Conservation (phyloP, 2,797 vertebrate genomes). For the Coluber constrictor region DNA sequence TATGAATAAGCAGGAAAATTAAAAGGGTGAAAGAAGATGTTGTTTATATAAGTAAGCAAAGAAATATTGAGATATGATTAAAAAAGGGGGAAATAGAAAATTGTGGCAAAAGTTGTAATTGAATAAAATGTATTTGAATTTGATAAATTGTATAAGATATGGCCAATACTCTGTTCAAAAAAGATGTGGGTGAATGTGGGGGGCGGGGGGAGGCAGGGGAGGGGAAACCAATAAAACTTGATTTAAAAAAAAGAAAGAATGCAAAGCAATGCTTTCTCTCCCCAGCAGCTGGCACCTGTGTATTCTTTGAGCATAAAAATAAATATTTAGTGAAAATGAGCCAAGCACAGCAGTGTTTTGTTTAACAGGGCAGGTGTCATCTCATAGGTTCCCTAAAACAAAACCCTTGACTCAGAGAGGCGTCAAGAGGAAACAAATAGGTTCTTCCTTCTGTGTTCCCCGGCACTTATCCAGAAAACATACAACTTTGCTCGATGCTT, state of each 20-base stretch:
- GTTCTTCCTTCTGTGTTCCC: neutral
- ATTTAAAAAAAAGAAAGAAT: neutral
- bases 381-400: neutral
- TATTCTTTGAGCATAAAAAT: neutral
- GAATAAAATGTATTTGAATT: no score
- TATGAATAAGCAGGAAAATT: no score
- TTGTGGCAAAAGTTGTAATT: no score
- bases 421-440: neutral
- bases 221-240: no score
- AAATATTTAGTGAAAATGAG: neutral
- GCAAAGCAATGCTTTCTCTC: constrained; percentile 12
- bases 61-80: no score
- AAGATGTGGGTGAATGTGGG: no score
- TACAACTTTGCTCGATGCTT: neutral
- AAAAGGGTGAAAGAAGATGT: no score
- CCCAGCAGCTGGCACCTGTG: neutral
- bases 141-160: no score
- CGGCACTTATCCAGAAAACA: neutral
- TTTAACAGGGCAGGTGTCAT: neutral
- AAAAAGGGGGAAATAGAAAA: no score
- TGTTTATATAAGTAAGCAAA: no score
- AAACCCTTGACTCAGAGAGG: neutral
- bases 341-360: neutral
- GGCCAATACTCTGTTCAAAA: no score
- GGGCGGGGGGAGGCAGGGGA: no score